Base-by-base conservation (phyloP, 37 sponge, comb jelly and placozoan species). In the Ianthella basta region DNA sequence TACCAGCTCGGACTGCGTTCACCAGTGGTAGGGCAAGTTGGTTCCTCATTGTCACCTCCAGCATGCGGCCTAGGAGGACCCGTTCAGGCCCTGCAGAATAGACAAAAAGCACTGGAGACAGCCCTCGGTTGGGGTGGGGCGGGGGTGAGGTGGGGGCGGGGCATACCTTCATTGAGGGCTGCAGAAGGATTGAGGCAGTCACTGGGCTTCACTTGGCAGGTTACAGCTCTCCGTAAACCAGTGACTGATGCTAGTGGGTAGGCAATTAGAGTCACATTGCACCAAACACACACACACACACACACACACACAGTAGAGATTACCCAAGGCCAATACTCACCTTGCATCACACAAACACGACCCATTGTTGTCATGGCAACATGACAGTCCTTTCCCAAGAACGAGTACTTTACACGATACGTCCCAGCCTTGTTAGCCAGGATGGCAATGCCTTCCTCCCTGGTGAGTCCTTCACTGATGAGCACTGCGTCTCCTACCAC, bases 291-390 rank as follows among this genome's bases (percentile, higher is more conserved):
- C 33, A 44, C 50, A 8, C 8, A 44, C 50, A 44, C 6, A 8
- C 8, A 44, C 50, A 44, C 6, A 8, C 8, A 44, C 50, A 44
- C n/a, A n/a, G 27, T 30, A 64, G 29, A 64, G 29, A 64, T 35
- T 44, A 44, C 50, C 8, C 8, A n/a, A n/a, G 35, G 34, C 70
- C 29, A 15, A 30, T 33, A 69, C 70, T 34, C 70, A 69, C 70
- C 70, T 18, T 69, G 70, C 12, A 69, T 34, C 29, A 69, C 70
- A 69, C 70, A 30, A 30, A 69, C 33, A 69, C 70, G 70, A 2
- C 70, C 70, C 70, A 69, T 69, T 30, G 70, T 18, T 18, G 34
- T 69, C 29, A 32, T 34, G 34, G 6, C 70, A 69, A 69, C 32
- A 30, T 69, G 70, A 30, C 70, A 69, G 18, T 69, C 32, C 34